Evolutionary conservation across 1,140 invertebrate species (phyloP), one percentile per base, ranked within the genome.

Genomic region (Alviniconcha marisindica): DNA sequence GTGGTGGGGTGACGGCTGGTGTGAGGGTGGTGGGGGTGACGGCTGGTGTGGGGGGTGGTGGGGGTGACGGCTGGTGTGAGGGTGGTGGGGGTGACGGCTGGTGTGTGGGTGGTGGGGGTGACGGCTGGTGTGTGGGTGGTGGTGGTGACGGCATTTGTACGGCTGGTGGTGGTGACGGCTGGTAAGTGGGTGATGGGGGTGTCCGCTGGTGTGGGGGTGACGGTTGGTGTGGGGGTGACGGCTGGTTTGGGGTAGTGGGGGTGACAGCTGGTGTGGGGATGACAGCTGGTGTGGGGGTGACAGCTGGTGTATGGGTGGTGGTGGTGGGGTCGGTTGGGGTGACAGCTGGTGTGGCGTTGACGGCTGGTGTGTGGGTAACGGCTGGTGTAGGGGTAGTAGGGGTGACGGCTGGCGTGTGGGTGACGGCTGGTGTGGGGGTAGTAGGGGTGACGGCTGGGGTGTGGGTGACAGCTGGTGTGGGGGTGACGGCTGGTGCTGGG

Each of bases 241-340:
- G n/a, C n/a, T 42, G 12, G 33, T 42, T 42, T 1, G n/a, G 71
- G 12, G 28, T 40, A 33, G 1, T 21, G 33, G 71, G 1, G 36
- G 18, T 18, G 71, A 21, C 12, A 2, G 0, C 71, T 73, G 71
- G 40, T 15, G 36, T 7, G 7, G 5, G 56, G n/a, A n/a, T n/a
- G n/a, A n/a, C n/a, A n/a, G n/a, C n/a, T n/a, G 18, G 21, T n/a
- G n/a, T n/a, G n/a, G n/a, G 10, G 69, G 38, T 71, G 63, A 4
- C 33, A 14, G 28, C 4, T 60, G 56, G 24, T 14, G 24, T 7
- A 31, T n/a, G 14, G 33, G 69, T 71, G 24, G 69, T 33, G 4
- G 66, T 38, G 69, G 69, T 71, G 63, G 63, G 14, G 33, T 33
- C 40, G 24, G 69, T 33, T 24, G 66, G 33, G 69, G 69, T 71